Conservation (phyloP, 2,797 vertebrate species). For the Eremophila alpestris region DNA sequence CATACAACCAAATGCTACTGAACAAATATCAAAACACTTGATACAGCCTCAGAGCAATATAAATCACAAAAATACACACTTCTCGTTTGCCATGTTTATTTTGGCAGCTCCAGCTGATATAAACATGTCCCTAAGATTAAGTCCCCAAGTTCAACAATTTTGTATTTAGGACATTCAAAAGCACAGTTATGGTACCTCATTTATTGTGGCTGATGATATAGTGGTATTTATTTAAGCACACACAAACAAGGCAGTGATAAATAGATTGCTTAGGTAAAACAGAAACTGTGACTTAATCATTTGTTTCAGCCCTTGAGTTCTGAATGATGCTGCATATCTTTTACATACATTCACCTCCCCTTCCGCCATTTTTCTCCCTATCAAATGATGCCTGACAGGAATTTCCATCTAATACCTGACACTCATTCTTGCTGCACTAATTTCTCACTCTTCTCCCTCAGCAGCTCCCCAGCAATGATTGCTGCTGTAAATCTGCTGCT, state of each 20-base stretch:
- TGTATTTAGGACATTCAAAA: not conserved
- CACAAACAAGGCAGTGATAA: conserved; percentile 18
- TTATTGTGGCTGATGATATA: not conserved
- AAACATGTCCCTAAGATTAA: not conserved
- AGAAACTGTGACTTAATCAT: not conserved
- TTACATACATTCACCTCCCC: not conserved
- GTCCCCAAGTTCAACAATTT: not conserved
- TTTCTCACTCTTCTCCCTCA: not conserved
- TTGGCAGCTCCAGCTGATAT: not conserved
- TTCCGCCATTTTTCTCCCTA: not conserved
- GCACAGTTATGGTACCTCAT: not conserved
- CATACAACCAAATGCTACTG: not conserved
- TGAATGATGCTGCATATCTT: not conserved
- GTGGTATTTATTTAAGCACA: not conserved
- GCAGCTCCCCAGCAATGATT: not conserved
- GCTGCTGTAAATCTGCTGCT: not conserved
- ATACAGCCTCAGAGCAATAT: not conserved
- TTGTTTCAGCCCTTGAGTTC: not conserved
- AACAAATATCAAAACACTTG: conserved; percentile 31
- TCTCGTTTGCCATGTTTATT: not conserved
- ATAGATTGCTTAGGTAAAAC: not conserved
- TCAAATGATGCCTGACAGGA: not conserved
- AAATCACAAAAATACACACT: not conserved
- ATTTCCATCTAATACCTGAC: not conserved
- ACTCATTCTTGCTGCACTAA: not conserved